Percentiles rank a stretch among this genome's conserved stretches.
Conservation (phyloP, 2,113 vertebrate species). For the Ibidorhyncha struthersii region DNA sequence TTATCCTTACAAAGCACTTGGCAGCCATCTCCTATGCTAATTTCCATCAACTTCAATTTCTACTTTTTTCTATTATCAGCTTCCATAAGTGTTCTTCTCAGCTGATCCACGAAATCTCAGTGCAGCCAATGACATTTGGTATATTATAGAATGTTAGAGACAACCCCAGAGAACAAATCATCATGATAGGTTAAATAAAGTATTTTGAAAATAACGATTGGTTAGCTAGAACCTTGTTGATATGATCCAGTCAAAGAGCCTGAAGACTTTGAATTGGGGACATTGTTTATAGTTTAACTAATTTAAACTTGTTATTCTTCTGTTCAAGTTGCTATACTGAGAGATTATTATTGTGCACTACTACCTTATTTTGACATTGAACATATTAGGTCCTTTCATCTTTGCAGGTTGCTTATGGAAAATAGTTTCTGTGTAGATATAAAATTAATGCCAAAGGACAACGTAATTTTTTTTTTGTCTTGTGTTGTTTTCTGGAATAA, state of each 20-base stretch:
- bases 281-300: background rate
- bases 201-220: background rate
- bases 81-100: background rate
- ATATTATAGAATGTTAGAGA: background rate
- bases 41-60: background rate
- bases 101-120: background rate
- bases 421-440: background rate
- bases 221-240: background rate
- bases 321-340: background rate
- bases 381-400: background rate
- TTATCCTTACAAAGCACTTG: background rate
- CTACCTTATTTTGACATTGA: background rate
- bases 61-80: background rate
- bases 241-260: background rate
- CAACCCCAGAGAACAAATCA: background rate
- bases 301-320: background rate
- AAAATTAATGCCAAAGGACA: background rate
- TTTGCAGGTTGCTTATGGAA: background rate
- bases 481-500: background rate
- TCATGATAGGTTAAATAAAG: background rate
- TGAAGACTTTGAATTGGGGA: background rate
- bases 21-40: background rate
- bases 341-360: background rate
- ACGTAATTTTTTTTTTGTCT: background rate
- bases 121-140: background rate